A percentile compares a stretch with the other conserved stretches of the same genome.
phyloP scores from a whole-genome alignment of 2,797 vertebrate genomes.

The Melanogrammus aeglefinus region DNA sequence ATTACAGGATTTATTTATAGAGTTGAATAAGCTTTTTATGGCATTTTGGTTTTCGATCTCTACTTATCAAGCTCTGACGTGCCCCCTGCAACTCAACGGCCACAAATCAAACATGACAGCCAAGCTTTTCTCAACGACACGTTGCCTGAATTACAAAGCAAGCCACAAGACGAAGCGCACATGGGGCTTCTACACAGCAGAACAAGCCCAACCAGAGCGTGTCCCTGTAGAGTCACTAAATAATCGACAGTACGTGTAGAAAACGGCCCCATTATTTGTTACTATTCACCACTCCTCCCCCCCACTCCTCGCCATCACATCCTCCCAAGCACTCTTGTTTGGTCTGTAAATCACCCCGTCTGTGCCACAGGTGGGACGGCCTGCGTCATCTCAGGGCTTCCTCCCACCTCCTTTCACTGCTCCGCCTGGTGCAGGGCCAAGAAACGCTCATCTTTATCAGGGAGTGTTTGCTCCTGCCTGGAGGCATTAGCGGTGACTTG shows the following conservation, averaged over 20 bases:
- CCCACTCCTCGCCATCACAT: not conserved
- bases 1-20: too few species aligned
- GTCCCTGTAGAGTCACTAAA: not conserved
- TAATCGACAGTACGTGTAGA: not conserved
- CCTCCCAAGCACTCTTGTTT: slow-evolving; percentile 5
- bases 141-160: not conserved
- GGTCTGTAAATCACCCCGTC: slow-evolving; percentile 41
- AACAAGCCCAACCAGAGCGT: not conserved
- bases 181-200: not conserved
- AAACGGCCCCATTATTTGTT: not conserved
- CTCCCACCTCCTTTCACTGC: not conserved
- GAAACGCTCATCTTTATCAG: slow-evolving; percentile 62
- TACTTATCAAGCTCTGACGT: not conserved
- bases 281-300: too few species aligned
- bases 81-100: not conserved
- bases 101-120: not conserved
- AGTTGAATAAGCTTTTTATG: too few species aligned
- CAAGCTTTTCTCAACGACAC: not conserved
- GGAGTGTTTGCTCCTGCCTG: slow-evolving; percentile 44
- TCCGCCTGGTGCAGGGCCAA: slow-evolving; percentile 59
- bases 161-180: not conserved
- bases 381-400: slow-evolving; percentile 43
- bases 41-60: not conserved
- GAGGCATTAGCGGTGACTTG: slow-evolving; percentile 44
- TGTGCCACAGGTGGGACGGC: slow-evolving; percentile 62